Percentiles rank a stretch among this genome's conserved stretches.
Evolutionary conservation across 2,113 vertebrate genomes (phyloP).

Genomic region (Menidia beryllina): DNA sequence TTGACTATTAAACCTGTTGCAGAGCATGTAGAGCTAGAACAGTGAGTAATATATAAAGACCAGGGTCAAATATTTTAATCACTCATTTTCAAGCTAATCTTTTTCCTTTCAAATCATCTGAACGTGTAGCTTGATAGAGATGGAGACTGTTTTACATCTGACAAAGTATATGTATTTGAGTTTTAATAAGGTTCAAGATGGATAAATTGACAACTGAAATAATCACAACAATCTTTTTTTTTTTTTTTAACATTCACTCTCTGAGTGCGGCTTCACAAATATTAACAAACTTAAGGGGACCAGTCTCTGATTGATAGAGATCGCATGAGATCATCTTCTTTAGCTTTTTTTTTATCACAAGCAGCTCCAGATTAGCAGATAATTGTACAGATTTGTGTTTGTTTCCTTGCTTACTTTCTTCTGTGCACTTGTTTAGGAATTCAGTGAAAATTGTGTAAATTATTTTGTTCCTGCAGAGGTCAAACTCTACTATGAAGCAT

Average conservation of each 20-base stretch:
- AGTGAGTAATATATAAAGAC: constrained; percentile 13
- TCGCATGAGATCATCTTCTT: too few species aligned
- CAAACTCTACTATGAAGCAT: background rate
- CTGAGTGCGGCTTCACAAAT: too few species aligned
- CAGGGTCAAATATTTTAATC: constrained; percentile 36
- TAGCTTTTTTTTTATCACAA: too few species aligned
- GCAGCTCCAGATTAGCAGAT: too few species aligned
- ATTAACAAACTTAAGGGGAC: too few species aligned
- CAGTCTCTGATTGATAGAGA: too few species aligned
- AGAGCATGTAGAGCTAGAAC: constrained; percentile 19
- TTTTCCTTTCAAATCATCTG: constrained; percentile 1
- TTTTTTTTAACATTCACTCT: background rate
- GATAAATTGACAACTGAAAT: background rate
- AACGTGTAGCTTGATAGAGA: background rate
- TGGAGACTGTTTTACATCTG: background rate
- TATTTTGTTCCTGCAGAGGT: background rate
- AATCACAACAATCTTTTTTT: background rate
- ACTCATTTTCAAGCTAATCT: constrained; percentile 28
- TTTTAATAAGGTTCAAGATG: constrained; percentile 2
- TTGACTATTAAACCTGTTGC: constrained; percentile 46
- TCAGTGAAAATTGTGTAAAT: background rate
- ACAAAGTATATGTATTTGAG: background rate
- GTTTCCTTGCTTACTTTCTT: too few species aligned
- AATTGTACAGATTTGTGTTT: too few species aligned
- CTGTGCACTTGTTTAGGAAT: too few species aligned